Evolutionary conservation across 2,113 vertebrate species (phyloP).

Genomic region (Leucosticte australis): DNA sequence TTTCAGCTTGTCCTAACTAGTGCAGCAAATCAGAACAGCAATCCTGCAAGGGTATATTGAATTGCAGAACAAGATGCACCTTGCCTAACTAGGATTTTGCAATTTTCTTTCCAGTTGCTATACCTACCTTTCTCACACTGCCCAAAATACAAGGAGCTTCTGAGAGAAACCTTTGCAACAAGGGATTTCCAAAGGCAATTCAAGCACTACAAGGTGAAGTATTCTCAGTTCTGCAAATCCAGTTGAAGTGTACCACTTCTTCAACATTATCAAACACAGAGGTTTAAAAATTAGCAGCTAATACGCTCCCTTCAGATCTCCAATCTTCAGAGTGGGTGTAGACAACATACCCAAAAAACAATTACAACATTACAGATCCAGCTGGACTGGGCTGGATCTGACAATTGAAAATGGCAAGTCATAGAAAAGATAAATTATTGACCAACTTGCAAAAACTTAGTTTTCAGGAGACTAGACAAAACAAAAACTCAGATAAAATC

Average conservation of each 20-base stretch:
- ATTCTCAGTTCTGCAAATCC: neutral
- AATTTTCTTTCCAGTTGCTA: constrained; percentile 62
- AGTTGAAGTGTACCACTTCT: neutral
- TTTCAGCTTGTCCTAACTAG: constrained; percentile 4
- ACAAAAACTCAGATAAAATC: neutral
- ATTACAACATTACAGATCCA: neutral
- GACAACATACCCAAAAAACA: neutral
- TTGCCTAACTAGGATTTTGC: constrained; percentile 11
- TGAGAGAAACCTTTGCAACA: constrained; percentile 47
- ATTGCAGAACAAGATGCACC: neutral
- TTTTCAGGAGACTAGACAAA: neutral
- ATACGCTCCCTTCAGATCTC: neutral
- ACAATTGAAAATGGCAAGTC: neutral
- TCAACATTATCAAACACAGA: neutral
- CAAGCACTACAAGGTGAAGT: constrained; percentile 56
- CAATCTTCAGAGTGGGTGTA: neutral
- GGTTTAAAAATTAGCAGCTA: neutral
- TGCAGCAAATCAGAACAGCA: neutral
- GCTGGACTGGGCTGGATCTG: neutral
- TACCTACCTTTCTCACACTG: constrained; percentile 56
- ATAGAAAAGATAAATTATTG: neutral
- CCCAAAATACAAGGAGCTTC: constrained; percentile 44
- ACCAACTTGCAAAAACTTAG: neutral
- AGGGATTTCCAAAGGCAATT: constrained; percentile 30
- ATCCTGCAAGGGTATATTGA: neutral